Percentiles rank a stretch among this genome's conserved stretches.
Evolutionary conservation across 2,797 vertebrate species (phyloP).

Genomic region (Glossophaga mutica): DNA sequence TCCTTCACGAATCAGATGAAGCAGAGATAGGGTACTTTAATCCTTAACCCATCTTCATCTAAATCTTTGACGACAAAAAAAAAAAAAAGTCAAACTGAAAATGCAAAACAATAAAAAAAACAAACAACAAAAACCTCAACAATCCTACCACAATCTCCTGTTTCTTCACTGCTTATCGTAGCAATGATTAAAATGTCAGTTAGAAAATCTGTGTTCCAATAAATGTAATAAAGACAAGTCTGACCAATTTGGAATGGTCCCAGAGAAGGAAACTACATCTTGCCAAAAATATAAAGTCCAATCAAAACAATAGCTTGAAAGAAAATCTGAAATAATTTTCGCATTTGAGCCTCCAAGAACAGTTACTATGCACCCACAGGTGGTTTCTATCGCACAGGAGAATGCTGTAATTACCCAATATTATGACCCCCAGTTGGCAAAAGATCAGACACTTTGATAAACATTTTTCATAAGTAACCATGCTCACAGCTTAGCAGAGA

Average conservation of each 20-base stretch:
- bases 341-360: background rate
- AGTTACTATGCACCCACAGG: background rate
- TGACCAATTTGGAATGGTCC: constrained; percentile 46
- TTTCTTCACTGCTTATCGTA: background rate
- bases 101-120: background rate
- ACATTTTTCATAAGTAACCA: background rate
- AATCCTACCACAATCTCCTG: background rate
- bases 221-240: constrained; percentile 44
- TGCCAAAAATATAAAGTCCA: constrained; percentile 48
- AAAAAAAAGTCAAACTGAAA: background rate
- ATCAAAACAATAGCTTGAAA: constrained; percentile 40
- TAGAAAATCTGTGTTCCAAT: constrained; percentile 12
- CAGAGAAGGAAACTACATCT: constrained; percentile 36
- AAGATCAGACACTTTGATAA: background rate
- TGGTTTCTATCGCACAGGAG: background rate
- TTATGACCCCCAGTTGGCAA: background rate
- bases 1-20: background rate
- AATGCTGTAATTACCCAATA: background rate
- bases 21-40: background rate
- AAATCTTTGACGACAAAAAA: background rate
- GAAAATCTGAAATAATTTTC: constrained; percentile 22
- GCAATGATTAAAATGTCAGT: constrained; percentile 32
- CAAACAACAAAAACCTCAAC: background rate
- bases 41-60: background rate
- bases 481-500: background rate